Evolutionary conservation across 1,140 invertebrate species (phyloP), one percentile per base, ranked within the genome.

Genomic region (Epicauta chinensis): DNA sequence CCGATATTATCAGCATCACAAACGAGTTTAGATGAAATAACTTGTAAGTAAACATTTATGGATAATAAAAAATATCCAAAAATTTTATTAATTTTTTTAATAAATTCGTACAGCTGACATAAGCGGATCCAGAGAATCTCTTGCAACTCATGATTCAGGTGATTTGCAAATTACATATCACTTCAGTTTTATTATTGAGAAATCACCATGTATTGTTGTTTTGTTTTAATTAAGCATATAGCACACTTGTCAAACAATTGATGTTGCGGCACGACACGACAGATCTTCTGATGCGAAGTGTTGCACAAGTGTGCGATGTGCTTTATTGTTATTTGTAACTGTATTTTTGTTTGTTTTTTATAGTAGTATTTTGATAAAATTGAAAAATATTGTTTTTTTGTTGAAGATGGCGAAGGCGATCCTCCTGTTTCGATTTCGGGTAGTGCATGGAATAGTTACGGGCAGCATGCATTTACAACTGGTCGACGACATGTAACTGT

Each of bases 381-480:
- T 47, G 39, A 30, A 14, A 53, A 53, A 54, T 61, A 48, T n/a
- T 59, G 46, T 39, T 12, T 46, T 60, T 37, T 67, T 31, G 54
- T 23, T 23, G 23, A 23, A 83, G 68, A 71, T 63, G 77, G 78
- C 30, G 73, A 68, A 41, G 66, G 58, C 39, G 66, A 66, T 51
- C 66, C 68, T 53, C 70, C 70, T 36, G 71, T 69, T 34, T 64
- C 67, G 23, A 62, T 65, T 17, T 55, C 74, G 53, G 72, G 72
- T 38, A 73, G 70, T 16, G 72, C 74, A 7, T 75, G 73, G 57
- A 83, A 81, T 60, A 83, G 77, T 62, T 86, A 83, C 56, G 80
- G 83, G 1, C 81, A 84, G 34, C 81, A 89, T 60, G 87, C 89
- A 2, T 92, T 91, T 59, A 92, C 89, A 11, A 91, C 89, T 7